Percentiles rank a stretch among this genome's conserved stretches.
phyloP scores from a whole-genome alignment of 2,113 vertebrate species.

The Neolamprologus toae region DNA sequence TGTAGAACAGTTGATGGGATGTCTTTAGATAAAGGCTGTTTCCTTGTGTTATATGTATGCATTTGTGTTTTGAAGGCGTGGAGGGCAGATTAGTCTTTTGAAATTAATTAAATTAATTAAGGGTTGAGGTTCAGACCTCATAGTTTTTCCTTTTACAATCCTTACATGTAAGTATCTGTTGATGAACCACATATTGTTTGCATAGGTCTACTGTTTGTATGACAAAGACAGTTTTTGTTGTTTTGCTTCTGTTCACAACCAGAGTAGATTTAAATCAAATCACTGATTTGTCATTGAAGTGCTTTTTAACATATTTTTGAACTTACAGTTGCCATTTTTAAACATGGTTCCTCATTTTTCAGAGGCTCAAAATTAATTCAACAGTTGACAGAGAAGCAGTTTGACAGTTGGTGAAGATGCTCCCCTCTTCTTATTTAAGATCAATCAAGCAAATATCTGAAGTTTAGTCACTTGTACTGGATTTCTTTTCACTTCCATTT shows the following conservation, averaged over 20 bases:
- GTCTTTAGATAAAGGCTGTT: neutral
- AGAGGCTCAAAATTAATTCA: neutral
- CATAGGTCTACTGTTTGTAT: neutral
- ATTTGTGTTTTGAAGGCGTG: neutral
- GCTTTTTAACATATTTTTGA: neutral
- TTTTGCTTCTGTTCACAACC: neutral
- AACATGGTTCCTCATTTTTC: neutral
- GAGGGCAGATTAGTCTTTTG: neutral
- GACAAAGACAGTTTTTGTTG: neutral
- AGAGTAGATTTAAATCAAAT: neutral
- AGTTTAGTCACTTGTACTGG: neutral
- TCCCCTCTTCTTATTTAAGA: neutral
- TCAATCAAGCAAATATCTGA: neutral
- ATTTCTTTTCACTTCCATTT: neutral
- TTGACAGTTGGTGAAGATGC: neutral
- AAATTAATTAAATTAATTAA: neutral
- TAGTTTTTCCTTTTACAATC: neutral
- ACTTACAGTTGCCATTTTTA: neutral
- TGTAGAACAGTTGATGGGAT: neutral
- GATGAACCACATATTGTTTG: neutral
- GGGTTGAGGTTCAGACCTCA: neutral
- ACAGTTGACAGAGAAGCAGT: neutral
- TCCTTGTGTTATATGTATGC: neutral
- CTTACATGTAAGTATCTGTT: neutral
- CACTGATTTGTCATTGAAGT: neutral